phyloP scores from a whole-genome alignment of 2,888 invertebrate genomes.

The Cephus runcator region DNA sequence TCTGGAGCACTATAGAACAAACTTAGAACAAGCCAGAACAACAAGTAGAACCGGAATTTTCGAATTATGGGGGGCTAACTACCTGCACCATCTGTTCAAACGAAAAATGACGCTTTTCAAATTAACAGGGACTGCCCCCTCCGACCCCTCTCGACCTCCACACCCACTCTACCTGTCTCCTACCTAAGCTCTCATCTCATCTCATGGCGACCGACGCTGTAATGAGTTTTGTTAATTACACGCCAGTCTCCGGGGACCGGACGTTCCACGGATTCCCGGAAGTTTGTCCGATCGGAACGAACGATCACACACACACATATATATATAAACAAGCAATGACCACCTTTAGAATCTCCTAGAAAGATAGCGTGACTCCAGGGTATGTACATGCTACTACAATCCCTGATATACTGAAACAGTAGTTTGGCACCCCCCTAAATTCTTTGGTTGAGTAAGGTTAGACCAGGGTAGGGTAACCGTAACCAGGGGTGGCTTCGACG shows the following conservation, averaged over 20 bases:
- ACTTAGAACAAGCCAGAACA: too few relatives aligned
- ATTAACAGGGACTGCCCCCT: neutral
- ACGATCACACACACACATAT: neutral
- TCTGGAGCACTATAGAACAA: too few relatives aligned
- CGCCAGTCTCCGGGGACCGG: slow-evolving; percentile 19
- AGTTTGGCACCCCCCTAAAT: neutral
- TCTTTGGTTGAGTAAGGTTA: neutral
- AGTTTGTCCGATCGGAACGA: slow-evolving; percentile 11
- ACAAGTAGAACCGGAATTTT: too few relatives aligned
- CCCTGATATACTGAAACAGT: neutral
- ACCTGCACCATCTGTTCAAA: neutral
- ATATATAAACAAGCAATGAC: neutral
- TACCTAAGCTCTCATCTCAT: neutral
- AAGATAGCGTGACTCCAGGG: neutral
- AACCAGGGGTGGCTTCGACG: neutral
- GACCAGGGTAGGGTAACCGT: neutral
- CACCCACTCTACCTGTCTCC: neutral
- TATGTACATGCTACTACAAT: neutral
- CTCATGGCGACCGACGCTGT: slow-evolving; percentile 19
- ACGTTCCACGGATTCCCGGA: slow-evolving; percentile 9
- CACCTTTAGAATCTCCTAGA: neutral
- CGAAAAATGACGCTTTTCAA: neutral
- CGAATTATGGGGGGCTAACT: too few relatives aligned
- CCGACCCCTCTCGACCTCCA: too few relatives aligned
- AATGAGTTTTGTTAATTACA: slow-evolving; percentile 56